Evolutionary conservation across 2,113 vertebrate genomes (phyloP).

Genomic region (Ochotona curzoniae): DNA sequence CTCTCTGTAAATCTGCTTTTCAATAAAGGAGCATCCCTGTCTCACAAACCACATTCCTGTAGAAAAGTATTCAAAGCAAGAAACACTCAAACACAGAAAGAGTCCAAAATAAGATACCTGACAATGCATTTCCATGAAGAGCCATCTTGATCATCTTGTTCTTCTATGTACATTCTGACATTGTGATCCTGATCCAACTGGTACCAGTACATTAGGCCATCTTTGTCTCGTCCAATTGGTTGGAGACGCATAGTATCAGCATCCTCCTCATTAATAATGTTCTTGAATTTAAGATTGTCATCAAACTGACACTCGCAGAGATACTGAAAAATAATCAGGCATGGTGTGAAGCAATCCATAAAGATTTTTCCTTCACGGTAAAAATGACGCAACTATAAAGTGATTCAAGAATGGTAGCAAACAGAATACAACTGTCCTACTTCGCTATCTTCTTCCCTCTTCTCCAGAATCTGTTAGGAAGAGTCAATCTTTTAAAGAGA

Average conservation of each 20-base stretch:
- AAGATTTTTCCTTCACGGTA: constrained; percentile 28
- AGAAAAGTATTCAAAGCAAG: constrained; percentile 2
- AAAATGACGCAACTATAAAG: background rate
- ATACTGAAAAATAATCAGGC: constrained; percentile 87
- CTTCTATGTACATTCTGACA: constrained; percentile 97
- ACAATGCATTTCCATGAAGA: constrained; percentile 98
- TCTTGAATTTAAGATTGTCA: constrained; percentile 99
- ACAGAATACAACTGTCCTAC: background rate
- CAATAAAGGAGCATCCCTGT: background rate
- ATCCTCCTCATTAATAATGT: constrained; percentile 95
- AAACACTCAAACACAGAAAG: background rate
- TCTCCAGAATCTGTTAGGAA: background rate
- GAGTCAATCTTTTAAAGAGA: constrained; percentile 3
- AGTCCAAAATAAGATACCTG: constrained; percentile 86
- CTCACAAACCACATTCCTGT: background rate
- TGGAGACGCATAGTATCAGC: constrained; percentile 96
- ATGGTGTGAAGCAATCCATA: constrained; percentile 16
- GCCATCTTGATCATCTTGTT: constrained; percentile 97
- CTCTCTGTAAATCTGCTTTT: too few species aligned
- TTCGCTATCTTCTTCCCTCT: background rate
- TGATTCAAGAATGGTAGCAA: background rate
- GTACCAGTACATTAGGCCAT: constrained; percentile 97
- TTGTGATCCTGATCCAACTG: constrained; percentile 98
- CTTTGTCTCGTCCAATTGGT: constrained; percentile 94
- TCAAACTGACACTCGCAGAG: constrained; percentile 99